Base-by-base conservation (phyloP, 2,797 vertebrate genomes). In the Anguilla megastoma region DNA sequence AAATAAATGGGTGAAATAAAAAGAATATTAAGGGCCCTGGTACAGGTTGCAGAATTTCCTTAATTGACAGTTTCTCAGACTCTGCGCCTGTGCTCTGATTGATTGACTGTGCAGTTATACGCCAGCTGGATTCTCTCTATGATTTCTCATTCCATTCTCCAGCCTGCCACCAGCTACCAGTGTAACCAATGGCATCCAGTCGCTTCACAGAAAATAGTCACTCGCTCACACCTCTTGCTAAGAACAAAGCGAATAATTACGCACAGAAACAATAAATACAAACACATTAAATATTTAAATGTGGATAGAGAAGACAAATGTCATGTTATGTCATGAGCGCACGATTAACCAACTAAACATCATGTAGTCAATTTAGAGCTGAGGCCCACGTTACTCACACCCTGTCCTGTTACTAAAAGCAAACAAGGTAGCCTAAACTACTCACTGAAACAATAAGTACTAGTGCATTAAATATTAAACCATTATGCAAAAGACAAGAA, bases 1-100 rank as follows among this genome's bases (percentile, higher is more conserved):
- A 85, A 85, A 36, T 60, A 85, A 82, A 85, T 60, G 56, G 30
- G 84, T 36, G 50, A 60, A 85, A 85, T 85, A 58, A 85, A 85
- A 60, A 18, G 54, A 85, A 56, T 54, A 85, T 82, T 82, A 82
- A n/a, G 45, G 79, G 21, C 79, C 45, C 18, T 24, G 45, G 79
- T 82, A 50, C 79, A 82, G 79, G 79, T n/a, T 82, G 79, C 79
- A 82, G 79, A 82, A 82, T 82, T 50, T 50, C 79, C 45, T 82
- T 82, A 82, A 82, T 82, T 82, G 79, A 82, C 79, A 82, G 79
- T 50, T 50, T 82, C 45, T 50, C 79, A 24, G 79, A 82, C 24
- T 24, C 45, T 2, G 45, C 21, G 41, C 16, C 79, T 50, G 79
- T 4, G 45, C 41, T 24, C 21, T 82, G 79, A 82, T 50, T 82